Base-by-base conservation (phyloP, 2,113 vertebrate species). In the Hiodon tergisus region DNA sequence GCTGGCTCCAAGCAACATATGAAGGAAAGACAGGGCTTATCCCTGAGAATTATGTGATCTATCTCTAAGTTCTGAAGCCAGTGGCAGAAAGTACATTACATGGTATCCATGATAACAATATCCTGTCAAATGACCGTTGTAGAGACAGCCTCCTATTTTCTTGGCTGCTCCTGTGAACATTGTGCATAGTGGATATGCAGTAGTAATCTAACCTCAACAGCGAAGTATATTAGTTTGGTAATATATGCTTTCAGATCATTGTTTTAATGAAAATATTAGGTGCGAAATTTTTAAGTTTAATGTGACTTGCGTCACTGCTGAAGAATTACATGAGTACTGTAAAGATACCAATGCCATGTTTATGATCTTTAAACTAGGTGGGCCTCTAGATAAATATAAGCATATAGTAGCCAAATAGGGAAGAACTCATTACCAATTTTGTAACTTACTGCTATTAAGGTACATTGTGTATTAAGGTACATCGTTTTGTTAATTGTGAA, bases 1-100 rank as follows among this genome's bases (percentile, higher is more conserved):
- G 97, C 16, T 99, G 97, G 97, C 90, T 99, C 80, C 98, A 98
- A 87, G 97, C 95, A 70, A 97, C 96, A 2, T 98, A 95, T 52
- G 94, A 96, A 80, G 94, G 95, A 84, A 98, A 87, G 91, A 99
- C 95, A 16, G 97, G 97, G 85, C 93, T 99, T 13, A 88, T 99
- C 83, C 97, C 97, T 80, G 96, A 97, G 81, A 99, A 99, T 90
- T 99, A 99, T 78, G 93, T 99, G 86, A 87, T 90, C 88, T 96
- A 92, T 85, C 89, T 94, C 81, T 95, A 90, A 90, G 78, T 55
- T 83, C 84, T 85, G 85, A 83, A 81, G 85, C 86, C 85, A 78
- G 92, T 92, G 85, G 63, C 79, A 61, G 55, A 68, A 69, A 74
- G 54, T 89, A 82, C 88, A 90, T 92, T 94, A 92, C 94, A 95